Evolutionary conservation across 2,797 vertebrate species (phyloP).

Genomic region (Garrulus glandarius): DNA sequence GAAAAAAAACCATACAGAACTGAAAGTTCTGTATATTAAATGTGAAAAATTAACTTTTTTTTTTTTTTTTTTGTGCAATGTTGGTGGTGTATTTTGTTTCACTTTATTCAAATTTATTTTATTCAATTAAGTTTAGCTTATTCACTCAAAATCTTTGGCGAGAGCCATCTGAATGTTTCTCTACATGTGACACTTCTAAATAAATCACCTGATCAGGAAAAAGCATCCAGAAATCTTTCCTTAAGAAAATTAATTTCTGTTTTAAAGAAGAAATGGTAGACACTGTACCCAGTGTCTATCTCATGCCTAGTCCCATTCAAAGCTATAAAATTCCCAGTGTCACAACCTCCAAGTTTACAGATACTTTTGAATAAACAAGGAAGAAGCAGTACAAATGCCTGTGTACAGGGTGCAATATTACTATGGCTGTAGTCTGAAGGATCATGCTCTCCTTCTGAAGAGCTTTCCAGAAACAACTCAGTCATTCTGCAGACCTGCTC

Average conservation of each 20-base stretch:
- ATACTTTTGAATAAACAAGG: neutral
- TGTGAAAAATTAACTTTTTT: neutral
- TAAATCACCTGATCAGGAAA: neutral
- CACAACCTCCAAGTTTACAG: neutral
- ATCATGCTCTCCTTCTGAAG: constrained; percentile 70
- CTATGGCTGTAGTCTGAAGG: constrained; percentile 73
- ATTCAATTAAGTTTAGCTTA: neutral
- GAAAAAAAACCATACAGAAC: neutral
- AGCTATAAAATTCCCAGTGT: neutral
- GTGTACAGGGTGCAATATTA: constrained; percentile 14
- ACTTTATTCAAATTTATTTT: neutral
- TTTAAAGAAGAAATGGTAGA: neutral
- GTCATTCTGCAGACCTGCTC: constrained; percentile 60
- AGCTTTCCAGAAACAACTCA: constrained; percentile 74
- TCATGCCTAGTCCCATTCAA: neutral
- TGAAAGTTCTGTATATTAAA: neutral
- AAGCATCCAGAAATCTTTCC: neutral
- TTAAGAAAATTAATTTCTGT: neutral
- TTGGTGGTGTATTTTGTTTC: neutral
- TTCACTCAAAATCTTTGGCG: accelerated
- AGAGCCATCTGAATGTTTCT: neutral
- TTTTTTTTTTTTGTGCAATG: neutral
- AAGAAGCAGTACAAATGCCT: neutral
- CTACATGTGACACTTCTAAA: neutral
- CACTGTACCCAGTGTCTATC: neutral